Evolutionary conservation across 2,113 vertebrate species (phyloP).

Genomic region (Camelus dromedarius): DNA sequence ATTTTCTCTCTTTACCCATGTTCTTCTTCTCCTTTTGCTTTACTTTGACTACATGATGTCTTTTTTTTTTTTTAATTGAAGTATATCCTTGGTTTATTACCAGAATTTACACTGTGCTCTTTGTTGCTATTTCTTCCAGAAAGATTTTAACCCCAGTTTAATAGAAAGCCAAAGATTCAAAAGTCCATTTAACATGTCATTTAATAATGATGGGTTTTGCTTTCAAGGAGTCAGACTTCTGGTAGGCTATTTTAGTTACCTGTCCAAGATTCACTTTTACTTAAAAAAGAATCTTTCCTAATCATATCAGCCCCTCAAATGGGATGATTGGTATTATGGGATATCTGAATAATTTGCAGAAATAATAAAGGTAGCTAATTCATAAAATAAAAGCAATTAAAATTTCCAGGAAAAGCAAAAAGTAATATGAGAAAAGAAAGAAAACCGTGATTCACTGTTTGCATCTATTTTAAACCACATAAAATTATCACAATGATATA

Average conservation of each 20-base stretch:
- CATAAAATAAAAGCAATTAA: slow-evolving; percentile 45
- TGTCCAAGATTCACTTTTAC: neutral
- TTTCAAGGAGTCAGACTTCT: neutral
- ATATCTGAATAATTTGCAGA: slow-evolving; percentile 1
- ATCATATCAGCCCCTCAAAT: neutral
- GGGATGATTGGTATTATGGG: neutral
- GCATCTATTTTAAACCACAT: neutral
- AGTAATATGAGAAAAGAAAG: neutral
- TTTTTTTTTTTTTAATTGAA: neutral
- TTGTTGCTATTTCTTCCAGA: neutral
- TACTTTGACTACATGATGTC: neutral
- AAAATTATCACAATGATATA: slow-evolving; percentile 16
- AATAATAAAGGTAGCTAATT: neutral
- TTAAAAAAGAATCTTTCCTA: neutral
- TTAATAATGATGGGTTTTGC: neutral
- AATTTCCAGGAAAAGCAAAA: slow-evolving; percentile 28
- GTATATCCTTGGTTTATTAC: neutral
- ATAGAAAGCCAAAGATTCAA: neutral
- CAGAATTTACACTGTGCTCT: neutral
- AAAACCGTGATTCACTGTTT: neutral
- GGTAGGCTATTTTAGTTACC: neutral
- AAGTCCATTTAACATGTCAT: neutral
- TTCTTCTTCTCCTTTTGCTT: slow-evolving; percentile 40
- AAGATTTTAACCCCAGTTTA: neutral
- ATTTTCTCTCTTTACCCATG: neutral